These are phyloP conservation scores for Xanthia icteritia DNA, from an alignment of 2,888 invertebrate species.

Conservation along the genomic window DNA sequence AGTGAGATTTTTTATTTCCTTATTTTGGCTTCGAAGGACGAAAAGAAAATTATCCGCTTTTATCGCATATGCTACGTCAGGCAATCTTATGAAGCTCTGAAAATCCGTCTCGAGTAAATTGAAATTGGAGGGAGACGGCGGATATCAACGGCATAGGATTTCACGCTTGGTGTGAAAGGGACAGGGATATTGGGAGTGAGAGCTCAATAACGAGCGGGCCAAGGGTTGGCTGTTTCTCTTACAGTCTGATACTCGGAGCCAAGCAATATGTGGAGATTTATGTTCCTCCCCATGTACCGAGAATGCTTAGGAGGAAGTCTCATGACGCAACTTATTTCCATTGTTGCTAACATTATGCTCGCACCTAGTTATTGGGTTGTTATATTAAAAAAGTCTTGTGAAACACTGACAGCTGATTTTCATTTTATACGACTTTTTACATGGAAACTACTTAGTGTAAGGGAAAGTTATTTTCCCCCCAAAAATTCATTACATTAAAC, in stretches of 20 bases:
- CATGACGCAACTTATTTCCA: conserved; percentile 83
- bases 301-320: conserved; percentile 82
- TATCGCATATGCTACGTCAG: conserved; percentile 64
- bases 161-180: conserved; percentile 74
- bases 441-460: neutral
- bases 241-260: conserved; percentile 82
- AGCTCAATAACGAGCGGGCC: conserved; percentile 90
- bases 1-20: no score
- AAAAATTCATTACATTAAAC: no score
- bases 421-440: neutral
- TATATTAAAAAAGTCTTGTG: conserved; percentile 54
- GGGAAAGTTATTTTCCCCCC: neutral
- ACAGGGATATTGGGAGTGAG: conserved; percentile 84
- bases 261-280: conserved; percentile 90
- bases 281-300: conserved; percentile 81
- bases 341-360: conserved; percentile 75
- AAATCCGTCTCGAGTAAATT: conserved; percentile 90
- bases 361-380: conserved; percentile 50
- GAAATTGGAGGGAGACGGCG: conserved; percentile 88
- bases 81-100: conserved; percentile 87
- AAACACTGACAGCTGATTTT: conserved; percentile 19
- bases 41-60: conserved; percentile 35
- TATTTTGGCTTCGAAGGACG: neutral
- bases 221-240: conserved; percentile 90
- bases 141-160: conserved; percentile 63